These are phyloP conservation scores for Macrotis lagotis DNA, from an alignment of 2,113 vertebrate genomes.

Conservation along the genomic window DNA sequence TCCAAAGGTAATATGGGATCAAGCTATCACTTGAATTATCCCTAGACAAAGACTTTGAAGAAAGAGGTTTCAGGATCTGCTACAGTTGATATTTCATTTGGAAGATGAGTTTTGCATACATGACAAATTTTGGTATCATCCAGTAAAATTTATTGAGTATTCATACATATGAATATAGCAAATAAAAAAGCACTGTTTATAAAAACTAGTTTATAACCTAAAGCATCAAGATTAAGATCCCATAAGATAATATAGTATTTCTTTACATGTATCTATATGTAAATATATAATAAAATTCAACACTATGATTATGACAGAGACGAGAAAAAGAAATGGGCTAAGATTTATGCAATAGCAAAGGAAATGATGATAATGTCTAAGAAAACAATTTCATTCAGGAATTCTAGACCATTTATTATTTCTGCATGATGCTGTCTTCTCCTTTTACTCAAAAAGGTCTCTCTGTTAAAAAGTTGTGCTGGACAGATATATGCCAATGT, in stretches of 20 bases:
- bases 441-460: neutral
- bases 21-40: neutral
- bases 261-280: neutral
- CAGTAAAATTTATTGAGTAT: no score
- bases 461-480: neutral
- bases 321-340: neutral
- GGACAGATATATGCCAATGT: neutral
- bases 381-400: neutral
- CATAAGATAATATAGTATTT: neutral
- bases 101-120: neutral
- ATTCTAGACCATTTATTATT: neutral
- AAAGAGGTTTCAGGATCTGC: neutral
- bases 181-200: neutral
- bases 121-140: no score
- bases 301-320: neutral
- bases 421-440: neutral
- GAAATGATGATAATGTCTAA: neutral
- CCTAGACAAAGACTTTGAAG: neutral
- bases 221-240: neutral
- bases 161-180: no score
- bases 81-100: neutral
- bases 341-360: neutral
- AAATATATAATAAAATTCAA: neutral
- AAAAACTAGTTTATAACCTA: neutral
- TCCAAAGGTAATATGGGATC: neutral